Evolutionary conservation across 2,888 invertebrate genomes (phyloP).

Genomic region (Lycophotia porphyrea): DNA sequence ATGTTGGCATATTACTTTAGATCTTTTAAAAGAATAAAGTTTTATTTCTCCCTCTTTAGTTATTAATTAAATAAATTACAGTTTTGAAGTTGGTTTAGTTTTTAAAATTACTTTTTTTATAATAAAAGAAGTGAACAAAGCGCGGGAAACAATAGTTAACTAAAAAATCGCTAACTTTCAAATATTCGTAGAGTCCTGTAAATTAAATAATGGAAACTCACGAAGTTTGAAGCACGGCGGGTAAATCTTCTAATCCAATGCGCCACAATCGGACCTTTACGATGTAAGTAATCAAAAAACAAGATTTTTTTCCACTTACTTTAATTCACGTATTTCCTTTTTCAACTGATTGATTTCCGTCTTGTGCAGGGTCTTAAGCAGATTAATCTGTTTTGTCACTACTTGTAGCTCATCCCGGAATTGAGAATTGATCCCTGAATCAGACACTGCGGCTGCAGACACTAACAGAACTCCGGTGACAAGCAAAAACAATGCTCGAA

Average conservation of each 20-base stretch:
- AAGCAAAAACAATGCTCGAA: conserved; percentile 72
- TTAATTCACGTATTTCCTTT: conserved; percentile 80
- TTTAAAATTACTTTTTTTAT: neutral
- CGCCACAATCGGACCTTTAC: conserved; percentile 38
- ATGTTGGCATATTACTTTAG: neutral
- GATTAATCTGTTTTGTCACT: conserved; percentile 77
- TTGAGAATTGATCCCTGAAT: too few species aligned
- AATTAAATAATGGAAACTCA: conserved; percentile 5
- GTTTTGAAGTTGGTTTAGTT: neutral
- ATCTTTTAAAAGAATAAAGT: neutral
- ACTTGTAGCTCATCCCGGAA: conserved; percentile 74
- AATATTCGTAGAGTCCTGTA: conserved; percentile 9
- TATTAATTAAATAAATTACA: neutral
- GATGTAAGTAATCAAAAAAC: conserved; percentile 46
- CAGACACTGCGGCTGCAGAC: conserved; percentile 71
- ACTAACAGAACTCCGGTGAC: conserved; percentile 71
- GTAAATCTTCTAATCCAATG: conserved; percentile 44
- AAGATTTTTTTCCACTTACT: conserved; percentile 76
- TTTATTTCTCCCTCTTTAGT: neutral
- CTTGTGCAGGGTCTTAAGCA: conserved; percentile 75
- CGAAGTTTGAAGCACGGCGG: conserved; percentile 10
- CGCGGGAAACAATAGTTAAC: conserved; percentile 40
- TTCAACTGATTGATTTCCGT: conserved; percentile 77
- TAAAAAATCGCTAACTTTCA: conserved; percentile 22
- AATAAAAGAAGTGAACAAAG: conserved; percentile 9